Percentiles rank a stretch among this genome's conserved stretches.
Conservation (phyloP, 1,140 invertebrate genomes). For the Eupeodes corollae region DNA sequence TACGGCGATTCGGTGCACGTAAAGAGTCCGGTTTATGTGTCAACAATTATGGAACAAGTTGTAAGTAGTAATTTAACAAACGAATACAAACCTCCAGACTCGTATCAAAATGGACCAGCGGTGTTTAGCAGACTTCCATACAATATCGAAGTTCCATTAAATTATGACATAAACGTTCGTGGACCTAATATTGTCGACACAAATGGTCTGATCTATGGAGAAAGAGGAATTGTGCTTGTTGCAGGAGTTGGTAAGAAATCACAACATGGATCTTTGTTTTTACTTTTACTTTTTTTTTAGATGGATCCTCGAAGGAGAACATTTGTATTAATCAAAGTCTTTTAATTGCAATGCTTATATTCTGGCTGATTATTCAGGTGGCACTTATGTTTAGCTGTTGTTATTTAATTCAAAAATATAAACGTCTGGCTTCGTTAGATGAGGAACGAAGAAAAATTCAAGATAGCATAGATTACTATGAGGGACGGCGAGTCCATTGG, state of each 20-base stretch:
- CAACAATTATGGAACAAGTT: conserved; percentile 21
- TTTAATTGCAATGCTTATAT: conserved; percentile 29
- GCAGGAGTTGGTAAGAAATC: conserved; percentile 36
- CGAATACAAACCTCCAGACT: conserved; percentile 2
- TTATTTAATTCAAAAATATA: conserved; percentile 28
- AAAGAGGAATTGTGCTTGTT: conserved; percentile 38
- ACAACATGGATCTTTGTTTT: neutral
- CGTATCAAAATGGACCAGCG: conserved; percentile 7
- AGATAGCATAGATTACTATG: conserved; percentile 21
- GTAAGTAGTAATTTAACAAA: conserved; percentile 5
- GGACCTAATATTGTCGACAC: conserved; percentile 29
- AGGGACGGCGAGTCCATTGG: conserved; percentile 31
- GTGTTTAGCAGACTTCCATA: conserved; percentile 16
- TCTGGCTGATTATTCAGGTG: conserved; percentile 33
- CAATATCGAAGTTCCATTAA: conserved; percentile 33
- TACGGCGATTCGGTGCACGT: conserved; percentile 12
- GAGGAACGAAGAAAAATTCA: conserved; percentile 29
- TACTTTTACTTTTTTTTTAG: conserved; percentile 5
- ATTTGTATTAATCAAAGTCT: conserved; percentile 33
- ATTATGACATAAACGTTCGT: conserved; percentile 38
- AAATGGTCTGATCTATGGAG: conserved; percentile 38
- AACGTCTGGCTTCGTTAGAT: conserved; percentile 27
- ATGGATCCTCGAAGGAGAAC: conserved; percentile 26
- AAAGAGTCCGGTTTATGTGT: conserved; percentile 28
- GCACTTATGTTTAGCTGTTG: conserved; percentile 30